Conservation (phyloP, 2,113 vertebrate genomes). For the Phyllostomus discolor region DNA sequence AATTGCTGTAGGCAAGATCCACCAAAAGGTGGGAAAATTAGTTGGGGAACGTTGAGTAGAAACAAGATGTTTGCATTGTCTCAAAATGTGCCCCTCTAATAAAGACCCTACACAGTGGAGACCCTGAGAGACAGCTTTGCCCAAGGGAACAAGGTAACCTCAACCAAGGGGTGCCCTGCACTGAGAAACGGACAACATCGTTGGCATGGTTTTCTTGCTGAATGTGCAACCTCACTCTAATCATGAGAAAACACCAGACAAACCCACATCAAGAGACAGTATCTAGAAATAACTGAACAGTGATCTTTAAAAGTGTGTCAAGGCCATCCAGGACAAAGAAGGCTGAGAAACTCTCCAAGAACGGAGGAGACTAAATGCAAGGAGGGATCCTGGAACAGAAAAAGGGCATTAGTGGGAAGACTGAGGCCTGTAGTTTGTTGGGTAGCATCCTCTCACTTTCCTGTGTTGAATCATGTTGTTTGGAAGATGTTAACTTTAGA, state of each 20-base stretch:
- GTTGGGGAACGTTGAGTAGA: neutral
- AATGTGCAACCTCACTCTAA: neutral
- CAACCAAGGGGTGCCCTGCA: neutral
- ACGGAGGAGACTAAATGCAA: neutral
- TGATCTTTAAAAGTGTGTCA: neutral
- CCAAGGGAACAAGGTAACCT: neutral
- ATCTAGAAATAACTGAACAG: too few species aligned
- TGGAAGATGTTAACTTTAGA: neutral
- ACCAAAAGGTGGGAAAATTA: neutral
- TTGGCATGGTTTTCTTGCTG: neutral
- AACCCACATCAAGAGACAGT: neutral
- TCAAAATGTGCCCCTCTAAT: neutral
- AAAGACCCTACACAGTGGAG: neutral
- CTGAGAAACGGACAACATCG: fast-evolving
- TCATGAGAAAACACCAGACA: neutral
- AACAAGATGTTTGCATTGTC: neutral
- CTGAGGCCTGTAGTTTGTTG: neutral
- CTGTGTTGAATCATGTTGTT: too few species aligned
- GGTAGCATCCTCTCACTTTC: neutral
- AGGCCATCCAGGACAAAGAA: neutral
- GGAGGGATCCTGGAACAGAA: neutral
- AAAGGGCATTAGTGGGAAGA: neutral
- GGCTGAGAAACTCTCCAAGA: neutral
- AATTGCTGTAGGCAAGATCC: neutral
- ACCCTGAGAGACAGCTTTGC: neutral